Conservation (phyloP, 2,113 vertebrate species). For the Emydocephalus ijimae region DNA sequence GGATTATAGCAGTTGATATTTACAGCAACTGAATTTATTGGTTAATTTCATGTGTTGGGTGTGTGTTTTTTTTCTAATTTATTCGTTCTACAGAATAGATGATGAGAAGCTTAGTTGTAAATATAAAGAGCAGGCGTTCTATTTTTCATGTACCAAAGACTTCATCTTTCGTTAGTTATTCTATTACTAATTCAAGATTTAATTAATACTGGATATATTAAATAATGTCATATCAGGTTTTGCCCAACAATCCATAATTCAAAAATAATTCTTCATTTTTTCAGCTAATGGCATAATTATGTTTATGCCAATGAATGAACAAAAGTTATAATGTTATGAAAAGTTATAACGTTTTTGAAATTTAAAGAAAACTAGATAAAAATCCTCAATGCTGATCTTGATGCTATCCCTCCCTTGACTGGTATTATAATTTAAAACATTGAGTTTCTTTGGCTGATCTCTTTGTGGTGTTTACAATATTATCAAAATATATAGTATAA, state of each 20-base stretch:
- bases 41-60: background rate
- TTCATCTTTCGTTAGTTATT: background rate
- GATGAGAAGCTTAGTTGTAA: background rate
- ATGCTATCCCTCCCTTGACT: background rate
- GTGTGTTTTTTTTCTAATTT: background rate
- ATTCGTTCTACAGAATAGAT: conserved; percentile 4
- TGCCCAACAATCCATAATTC: background rate
- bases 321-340: background rate
- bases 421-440: background rate
- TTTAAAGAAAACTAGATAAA: conserved; percentile 38
- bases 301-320: background rate
- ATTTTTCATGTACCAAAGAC: conserved; percentile 1
- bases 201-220: conserved; percentile 28
- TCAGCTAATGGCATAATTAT: background rate
- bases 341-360: background rate
- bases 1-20: background rate
- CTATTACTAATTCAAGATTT: conserved; percentile 37
- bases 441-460: background rate
- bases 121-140: conserved; percentile 11
- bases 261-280: background rate
- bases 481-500: background rate
- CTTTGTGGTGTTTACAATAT: background rate
- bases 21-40: background rate
- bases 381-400: conserved; percentile 14
- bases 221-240: conserved; percentile 18